Evolutionary conservation across 2,888 invertebrate species (phyloP), one percentile per base, ranked within the genome.

Genomic region (Chrysolina oricalcia): DNA sequence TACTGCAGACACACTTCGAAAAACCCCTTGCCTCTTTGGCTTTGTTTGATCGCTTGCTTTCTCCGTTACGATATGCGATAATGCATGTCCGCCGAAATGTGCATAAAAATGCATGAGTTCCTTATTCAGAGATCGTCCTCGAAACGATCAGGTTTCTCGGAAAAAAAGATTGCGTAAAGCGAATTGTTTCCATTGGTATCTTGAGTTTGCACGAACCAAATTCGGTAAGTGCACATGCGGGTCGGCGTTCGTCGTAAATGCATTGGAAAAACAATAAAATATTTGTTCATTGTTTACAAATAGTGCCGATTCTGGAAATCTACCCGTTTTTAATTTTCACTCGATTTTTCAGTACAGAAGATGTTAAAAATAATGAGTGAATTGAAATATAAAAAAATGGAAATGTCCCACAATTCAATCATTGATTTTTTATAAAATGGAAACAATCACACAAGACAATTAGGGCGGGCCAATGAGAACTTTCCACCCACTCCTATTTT

Each of bases 21-120:
- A 27, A 6, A 59, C 23, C 6, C 13, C 27, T 59, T 56, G 59
- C 35, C 27, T 23, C 11, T n/a, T 27, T 8, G 23, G 9, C 5
- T 59, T 59, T 59, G 27, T 35, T 59, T 21, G 21, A 53, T 23
- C 10, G 59, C 59, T 56, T 35, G 59, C 59, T 59, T 59, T 59
- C 59, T 59, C 59, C 59, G 15, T 59, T 23, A 35, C 23, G 35
- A 27, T 35, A 10, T 35, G 35, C 59, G 59, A 27, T 27, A 59
- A 59, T 35, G 27, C 27, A 59, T 59, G 59, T 59, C 17, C 59
- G n/a, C 59, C 15, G 35, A 59, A 59, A 59, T 59, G 59, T 9
- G 35, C 59, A 59, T 59, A 27, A 59, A 59, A 59, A 59, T 59
- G 23, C 27, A 59, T 27, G 59, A 59, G 59, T n/a, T 59, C 27